Evolutionary conservation across 2,888 invertebrate species (phyloP).

Genomic region (Rhabditoides inermis): DNA sequence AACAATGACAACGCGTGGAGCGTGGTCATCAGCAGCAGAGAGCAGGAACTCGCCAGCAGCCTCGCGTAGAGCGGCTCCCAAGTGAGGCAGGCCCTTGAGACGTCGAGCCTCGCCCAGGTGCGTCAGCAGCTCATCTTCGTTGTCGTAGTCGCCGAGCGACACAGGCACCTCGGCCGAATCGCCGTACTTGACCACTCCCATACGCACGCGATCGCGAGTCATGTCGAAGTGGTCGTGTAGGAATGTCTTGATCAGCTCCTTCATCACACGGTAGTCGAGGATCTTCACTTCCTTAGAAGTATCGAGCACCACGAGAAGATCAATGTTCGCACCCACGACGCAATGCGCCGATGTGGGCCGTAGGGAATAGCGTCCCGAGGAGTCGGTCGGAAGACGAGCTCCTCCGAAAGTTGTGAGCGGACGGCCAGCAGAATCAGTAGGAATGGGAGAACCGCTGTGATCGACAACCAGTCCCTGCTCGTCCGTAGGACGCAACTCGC

Average conservation of each 20-base stretch:
- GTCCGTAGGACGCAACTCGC: slow-evolving; percentile 17
- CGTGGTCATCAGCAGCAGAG: slow-evolving; percentile 26
- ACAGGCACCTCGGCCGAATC: slow-evolving; percentile 44
- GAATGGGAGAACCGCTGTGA: slow-evolving; percentile 7
- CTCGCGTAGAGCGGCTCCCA: slow-evolving; percentile 43
- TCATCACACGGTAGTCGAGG: slow-evolving; percentile 50
- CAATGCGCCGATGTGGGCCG: slow-evolving; percentile 31
- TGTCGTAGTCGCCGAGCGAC: slow-evolving; percentile 47
- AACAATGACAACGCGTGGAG: slow-evolving; percentile 40
- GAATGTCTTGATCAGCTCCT: slow-evolving; percentile 47
- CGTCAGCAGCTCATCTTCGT: slow-evolving; percentile 36
- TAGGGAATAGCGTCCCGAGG: slow-evolving; percentile 19
- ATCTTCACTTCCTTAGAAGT: slow-evolving; percentile 46
- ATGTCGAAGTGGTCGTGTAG: slow-evolving; percentile 46
- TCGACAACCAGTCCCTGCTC: slow-evolving; percentile 9
- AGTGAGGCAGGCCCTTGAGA: slow-evolving; percentile 39
- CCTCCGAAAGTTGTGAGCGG: slow-evolving; percentile 9
- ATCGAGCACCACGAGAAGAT: slow-evolving; percentile 46
- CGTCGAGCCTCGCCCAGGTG: slow-evolving; percentile 43
- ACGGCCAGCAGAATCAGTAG: slow-evolving; percentile 26
- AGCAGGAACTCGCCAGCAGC: slow-evolving; percentile 43
- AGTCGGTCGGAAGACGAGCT: slow-evolving; percentile 16
- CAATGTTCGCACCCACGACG: slow-evolving; percentile 35
- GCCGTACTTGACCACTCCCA: slow-evolving; percentile 49
- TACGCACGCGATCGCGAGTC: slow-evolving; percentile 33